Conservation (phyloP, 2,797 vertebrate genomes). For the Premnoplex brunnescens region DNA sequence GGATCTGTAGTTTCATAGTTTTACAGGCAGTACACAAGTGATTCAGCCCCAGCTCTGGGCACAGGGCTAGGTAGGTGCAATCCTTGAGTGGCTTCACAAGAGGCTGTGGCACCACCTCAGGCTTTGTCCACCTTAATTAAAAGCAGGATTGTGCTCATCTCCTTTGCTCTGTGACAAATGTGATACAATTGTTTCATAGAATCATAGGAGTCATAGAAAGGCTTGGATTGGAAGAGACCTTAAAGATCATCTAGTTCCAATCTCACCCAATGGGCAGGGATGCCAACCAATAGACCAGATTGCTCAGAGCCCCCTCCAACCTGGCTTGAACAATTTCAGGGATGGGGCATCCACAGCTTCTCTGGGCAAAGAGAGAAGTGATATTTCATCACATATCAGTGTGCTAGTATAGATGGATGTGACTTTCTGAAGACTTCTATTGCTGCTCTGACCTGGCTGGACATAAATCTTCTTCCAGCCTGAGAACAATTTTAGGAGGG, state of each 20-base stretch:
- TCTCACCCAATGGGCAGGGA: fast-evolving
- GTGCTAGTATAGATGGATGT: fast-evolving
- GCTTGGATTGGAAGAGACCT: neutral
- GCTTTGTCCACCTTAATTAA: neutral
- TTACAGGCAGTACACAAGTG: neutral
- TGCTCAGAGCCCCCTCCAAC: neutral
- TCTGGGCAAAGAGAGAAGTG: neutral
- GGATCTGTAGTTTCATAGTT: neutral
- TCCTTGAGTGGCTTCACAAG: neutral
- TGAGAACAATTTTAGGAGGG: neutral
- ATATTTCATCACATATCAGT: neutral
- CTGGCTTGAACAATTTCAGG: neutral
- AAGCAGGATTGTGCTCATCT: neutral
- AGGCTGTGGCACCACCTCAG: neutral
- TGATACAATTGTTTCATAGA: neutral
- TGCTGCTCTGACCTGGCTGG: neutral
- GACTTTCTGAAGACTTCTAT: neutral
- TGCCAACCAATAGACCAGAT: too few species aligned
- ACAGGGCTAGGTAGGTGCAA: fast-evolving
- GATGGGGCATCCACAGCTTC: too few species aligned
- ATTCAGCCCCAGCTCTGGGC: neutral
- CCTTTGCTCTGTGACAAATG: neutral
- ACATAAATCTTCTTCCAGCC: neutral
- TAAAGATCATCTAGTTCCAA: neutral
- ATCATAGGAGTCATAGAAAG: neutral